phyloP scores from a whole-genome alignment of 2,113 vertebrate species.

The Vulpes ferrilata region DNA sequence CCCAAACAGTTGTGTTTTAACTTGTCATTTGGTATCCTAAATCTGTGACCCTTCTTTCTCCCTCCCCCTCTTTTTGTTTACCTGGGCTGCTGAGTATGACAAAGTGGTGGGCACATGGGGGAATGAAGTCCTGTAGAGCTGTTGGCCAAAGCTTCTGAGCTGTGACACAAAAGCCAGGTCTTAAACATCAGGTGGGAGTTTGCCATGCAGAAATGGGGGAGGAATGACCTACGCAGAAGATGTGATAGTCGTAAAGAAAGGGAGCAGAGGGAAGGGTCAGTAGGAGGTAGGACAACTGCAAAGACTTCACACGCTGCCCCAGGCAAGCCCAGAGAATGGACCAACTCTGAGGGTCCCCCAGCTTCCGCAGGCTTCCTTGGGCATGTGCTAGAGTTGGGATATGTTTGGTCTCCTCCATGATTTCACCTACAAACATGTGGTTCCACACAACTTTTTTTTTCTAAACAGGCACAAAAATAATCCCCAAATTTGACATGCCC shows the following conservation, averaged over 20 bases:
- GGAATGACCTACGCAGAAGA: not conserved
- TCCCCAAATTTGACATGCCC: conserved; percentile 65
- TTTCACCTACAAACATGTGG: conserved; percentile 44
- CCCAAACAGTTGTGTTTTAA: not conserved
- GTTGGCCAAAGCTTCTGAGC: not conserved
- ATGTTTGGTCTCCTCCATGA: conserved; percentile 12
- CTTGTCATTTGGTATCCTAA: not conserved
- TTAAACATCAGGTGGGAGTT: not conserved
- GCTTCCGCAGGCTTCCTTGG: not conserved
- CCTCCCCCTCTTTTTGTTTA: not conserved
- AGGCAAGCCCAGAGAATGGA: not conserved
- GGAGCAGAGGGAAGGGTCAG: not conserved
- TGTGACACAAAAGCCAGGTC: not conserved
- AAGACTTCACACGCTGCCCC: not conserved
- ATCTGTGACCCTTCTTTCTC: not conserved
- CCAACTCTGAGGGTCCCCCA: not conserved
- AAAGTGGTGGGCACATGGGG: not conserved
- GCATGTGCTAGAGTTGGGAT: not conserved
- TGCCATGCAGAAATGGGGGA: not conserved
- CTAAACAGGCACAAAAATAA: conserved; percentile 50
- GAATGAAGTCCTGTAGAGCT: not conserved
- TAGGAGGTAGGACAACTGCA: not conserved
- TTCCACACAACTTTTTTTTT: not conserved
- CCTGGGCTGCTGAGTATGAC: not conserved
- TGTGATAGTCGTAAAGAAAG: not conserved